Percentiles rank a stretch among this genome's conserved stretches.
Conservation (phyloP, 64 coral and sea anemone species). For the Montipora foliosa region DNA sequence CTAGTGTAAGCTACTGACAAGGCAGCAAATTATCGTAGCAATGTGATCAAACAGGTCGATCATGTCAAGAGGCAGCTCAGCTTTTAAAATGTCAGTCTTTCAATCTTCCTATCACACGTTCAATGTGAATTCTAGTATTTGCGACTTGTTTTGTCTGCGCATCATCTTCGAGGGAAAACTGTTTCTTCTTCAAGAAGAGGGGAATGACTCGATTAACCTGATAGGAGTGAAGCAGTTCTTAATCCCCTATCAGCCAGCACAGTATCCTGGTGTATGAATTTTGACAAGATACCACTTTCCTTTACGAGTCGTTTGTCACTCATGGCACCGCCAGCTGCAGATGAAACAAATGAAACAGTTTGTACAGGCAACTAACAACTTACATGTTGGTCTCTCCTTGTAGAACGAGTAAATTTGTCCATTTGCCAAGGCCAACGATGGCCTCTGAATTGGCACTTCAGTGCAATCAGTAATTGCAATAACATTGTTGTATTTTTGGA, state of each 20-base stretch:
- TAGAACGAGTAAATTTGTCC: slow-evolving; percentile 28
- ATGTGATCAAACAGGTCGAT: slow-evolving; percentile 20
- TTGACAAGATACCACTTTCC: slow-evolving; percentile 37
- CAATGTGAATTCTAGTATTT: slow-evolving; percentile 16
- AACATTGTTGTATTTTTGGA: slow-evolving; percentile 44
- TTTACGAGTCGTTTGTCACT: slow-evolving; percentile 42
- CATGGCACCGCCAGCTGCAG: slow-evolving; percentile 59
- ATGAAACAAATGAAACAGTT: slow-evolving; percentile 3
- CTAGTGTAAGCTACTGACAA: background rate
- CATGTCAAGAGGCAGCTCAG: background rate
- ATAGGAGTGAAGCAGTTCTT: slow-evolving; percentile 35
- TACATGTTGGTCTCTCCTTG: slow-evolving; percentile 34
- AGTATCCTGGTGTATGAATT: slow-evolving; percentile 38
- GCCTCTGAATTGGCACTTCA: slow-evolving; percentile 39
- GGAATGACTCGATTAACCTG: slow-evolving; percentile 45
- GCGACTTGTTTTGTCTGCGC: background rate
- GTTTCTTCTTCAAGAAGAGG: slow-evolving; percentile 11
- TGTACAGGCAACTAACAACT: slow-evolving; percentile 49
- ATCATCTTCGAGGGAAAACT: slow-evolving; percentile 7
- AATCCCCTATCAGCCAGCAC: slow-evolving; percentile 65
- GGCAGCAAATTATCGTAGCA: background rate
- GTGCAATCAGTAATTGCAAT: slow-evolving; percentile 41
- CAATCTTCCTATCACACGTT: background rate
- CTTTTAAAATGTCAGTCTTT: slow-evolving; percentile 10
- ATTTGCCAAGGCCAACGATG: slow-evolving; percentile 19